phyloP scores from a whole-genome alignment of 2,888 invertebrate species.

The Trachelus iudaicus region DNA sequence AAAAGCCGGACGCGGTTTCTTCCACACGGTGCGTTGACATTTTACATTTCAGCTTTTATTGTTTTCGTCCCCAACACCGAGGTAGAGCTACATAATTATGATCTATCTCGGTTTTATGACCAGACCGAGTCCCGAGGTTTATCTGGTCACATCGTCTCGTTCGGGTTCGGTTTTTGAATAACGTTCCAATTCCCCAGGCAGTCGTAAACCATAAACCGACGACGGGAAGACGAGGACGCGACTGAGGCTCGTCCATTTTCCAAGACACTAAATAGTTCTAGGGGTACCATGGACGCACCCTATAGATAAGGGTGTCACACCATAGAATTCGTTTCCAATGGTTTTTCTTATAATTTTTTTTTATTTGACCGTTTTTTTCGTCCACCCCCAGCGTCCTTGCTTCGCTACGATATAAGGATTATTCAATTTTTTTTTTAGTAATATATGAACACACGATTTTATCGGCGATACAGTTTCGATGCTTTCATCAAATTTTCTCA shows the following conservation, averaged over 20 bases:
- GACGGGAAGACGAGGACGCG: not conserved
- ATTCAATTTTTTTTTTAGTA: not conserved
- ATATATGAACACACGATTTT: too few relatives aligned
- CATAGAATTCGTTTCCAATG: conserved; percentile 19
- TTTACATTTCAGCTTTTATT: conserved; percentile 3
- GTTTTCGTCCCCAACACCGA: conserved; percentile 5
- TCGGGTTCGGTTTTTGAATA: conserved; percentile 8
- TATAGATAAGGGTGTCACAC: conserved; percentile 25
- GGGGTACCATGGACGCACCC: conserved; percentile 25
- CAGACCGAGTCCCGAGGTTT: conserved; percentile 5
- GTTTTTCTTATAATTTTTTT: conserved; percentile 3
- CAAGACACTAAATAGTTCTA: conserved; percentile 26
- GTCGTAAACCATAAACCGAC: conserved; percentile 7
- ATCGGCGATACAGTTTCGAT: not conserved
- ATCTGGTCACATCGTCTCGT: conserved; percentile 3
- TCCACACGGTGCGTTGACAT: conserved; percentile 6
- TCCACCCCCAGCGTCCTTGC: too few relatives aligned
- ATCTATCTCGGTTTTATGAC: conserved; percentile 16
- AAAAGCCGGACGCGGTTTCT: conserved; percentile 2
- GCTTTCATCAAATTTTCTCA: not conserved
- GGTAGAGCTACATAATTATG: conserved; percentile 18
- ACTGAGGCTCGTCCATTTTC: conserved; percentile 1
- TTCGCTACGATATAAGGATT: not conserved
- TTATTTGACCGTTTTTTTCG: conserved; percentile 6
- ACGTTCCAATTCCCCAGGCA: conserved; percentile 2